Conservation (phyloP, 2,113 vertebrate genomes). For the Zingel zingel region DNA sequence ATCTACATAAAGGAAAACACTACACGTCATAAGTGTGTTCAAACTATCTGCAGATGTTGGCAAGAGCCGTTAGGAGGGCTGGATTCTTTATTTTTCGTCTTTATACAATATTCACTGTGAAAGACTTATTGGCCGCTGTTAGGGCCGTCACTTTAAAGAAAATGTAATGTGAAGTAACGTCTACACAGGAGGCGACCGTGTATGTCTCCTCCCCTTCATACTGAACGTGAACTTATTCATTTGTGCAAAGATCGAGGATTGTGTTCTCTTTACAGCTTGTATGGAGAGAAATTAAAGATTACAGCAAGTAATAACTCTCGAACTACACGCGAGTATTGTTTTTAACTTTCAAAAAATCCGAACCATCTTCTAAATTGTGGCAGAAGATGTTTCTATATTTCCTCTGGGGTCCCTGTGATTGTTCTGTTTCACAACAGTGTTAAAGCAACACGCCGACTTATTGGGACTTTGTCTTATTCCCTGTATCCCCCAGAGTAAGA, state of each 20-base stretch:
- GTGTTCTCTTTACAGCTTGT: not conserved
- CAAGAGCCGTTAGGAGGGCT: not conserved
- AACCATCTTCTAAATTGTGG: not conserved
- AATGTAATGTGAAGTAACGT: no score
- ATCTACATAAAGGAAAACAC: slow-evolving; percentile 32
- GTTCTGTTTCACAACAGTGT: not conserved
- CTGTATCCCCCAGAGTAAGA: no score
- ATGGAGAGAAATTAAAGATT: not conserved
- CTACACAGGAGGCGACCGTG: no score
- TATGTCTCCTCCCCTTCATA: no score
- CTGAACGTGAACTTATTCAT: no score
- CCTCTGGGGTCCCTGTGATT: not conserved
- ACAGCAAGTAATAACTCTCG: not conserved
- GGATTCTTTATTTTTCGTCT: not conserved
- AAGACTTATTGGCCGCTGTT: not conserved
- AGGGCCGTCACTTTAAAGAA: no score
- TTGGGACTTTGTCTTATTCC: no score
- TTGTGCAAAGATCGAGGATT: no score
- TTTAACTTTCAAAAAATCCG: not conserved
- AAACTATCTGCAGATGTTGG: not conserved
- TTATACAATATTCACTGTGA: not conserved
- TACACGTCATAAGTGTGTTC: not conserved
- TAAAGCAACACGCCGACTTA: not conserved
- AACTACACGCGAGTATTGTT: not conserved
- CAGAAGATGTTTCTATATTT: not conserved